A percentile compares a stretch with the other conserved stretches of the same genome.
phyloP scores from a whole-genome alignment of 2,113 vertebrate species.

The Syrrhaptes paradoxus region DNA sequence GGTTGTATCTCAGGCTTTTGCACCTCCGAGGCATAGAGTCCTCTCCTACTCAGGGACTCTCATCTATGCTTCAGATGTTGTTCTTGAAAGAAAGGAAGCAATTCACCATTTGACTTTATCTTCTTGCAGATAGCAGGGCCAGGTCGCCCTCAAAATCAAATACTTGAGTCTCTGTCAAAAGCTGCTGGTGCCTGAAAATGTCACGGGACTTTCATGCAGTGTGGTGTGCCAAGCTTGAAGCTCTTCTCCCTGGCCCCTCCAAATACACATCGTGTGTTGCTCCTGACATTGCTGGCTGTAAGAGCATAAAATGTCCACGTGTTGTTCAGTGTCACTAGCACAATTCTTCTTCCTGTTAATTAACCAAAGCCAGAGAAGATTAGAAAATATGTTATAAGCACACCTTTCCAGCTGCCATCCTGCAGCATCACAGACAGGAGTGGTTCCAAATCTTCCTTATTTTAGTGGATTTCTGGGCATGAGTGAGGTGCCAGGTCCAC shows the following conservation, averaged over 20 bases:
- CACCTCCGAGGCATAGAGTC: not conserved
- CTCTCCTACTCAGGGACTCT: not conserved
- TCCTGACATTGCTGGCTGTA: not conserved
- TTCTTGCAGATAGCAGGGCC: not conserved
- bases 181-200: not conserved
- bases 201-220: not conserved
- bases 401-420: not conserved
- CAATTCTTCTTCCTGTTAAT: not conserved
- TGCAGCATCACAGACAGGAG: not conserved
- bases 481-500: not conserved
- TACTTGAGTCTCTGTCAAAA: not conserved
- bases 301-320: rapidly evolving
- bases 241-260: not conserved
- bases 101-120: not conserved
- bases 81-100: not conserved
- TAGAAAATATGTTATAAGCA: not conserved
- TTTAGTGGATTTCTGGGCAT: not conserved
- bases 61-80: rapidly evolving
- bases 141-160: not conserved
- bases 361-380: not conserved
- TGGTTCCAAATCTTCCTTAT: not conserved
- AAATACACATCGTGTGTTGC: not conserved
- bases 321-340: not conserved
- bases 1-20: not conserved
- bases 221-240: not conserved